A percentile compares a stretch with the other conserved stretches of the same genome.
These are phyloP conservation scores for rat (Rattus norvegicus) DNA, from an alignment of 2,113 vertebrate species.

Conservation along the genomic window GRCr8 NC_086038.1:8167501-8168000, in stretches of 20 bases:
- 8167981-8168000: not conserved
- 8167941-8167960: constrained; percentile 1
- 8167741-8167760: constrained; percentile 15
- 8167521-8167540: constrained; percentile 14
- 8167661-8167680: not conserved
- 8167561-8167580: too few relatives aligned
- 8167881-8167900: not conserved
- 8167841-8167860: constrained; percentile 26
- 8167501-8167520: not conserved
- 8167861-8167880: not conserved
- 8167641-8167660: constrained; percentile 41
- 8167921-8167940: constrained; percentile 15
- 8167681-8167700: not conserved
- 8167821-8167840: constrained; percentile 50
- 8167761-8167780: constrained; percentile 29
- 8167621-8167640: too few relatives aligned
- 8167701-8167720: not conserved
- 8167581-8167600: too few relatives aligned
- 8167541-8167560: too few relatives aligned
- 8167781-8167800: not conserved
- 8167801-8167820: not conserved
- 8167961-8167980: not conserved
- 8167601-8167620: too few relatives aligned
- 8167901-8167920: not conserved
- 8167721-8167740: not conserved